Evolutionary conservation across 2,888 invertebrate genomes (phyloP).

Genomic region (Loripinus fragilis): DNA sequence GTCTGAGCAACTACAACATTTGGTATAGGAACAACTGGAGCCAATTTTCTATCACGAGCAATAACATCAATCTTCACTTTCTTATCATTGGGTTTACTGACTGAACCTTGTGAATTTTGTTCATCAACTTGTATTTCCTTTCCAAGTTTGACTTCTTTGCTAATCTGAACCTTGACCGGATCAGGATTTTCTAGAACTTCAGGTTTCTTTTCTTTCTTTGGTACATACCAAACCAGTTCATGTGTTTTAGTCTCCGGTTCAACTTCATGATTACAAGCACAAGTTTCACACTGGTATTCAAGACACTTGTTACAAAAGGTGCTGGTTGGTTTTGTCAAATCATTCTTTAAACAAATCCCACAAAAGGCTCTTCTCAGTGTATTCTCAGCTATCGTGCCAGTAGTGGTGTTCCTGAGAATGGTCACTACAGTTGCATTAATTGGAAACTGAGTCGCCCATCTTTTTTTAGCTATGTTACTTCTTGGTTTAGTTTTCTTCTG

Average conservation of each 20-base stretch:
- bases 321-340: slow-evolving; percentile 33
- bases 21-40: slow-evolving; percentile 8
- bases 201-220: slow-evolving; percentile 23
- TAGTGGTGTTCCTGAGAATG: slow-evolving; percentile 45
- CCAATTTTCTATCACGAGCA: slow-evolving; percentile 26
- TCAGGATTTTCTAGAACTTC: neutral
- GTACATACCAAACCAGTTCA: slow-evolving; percentile 39
- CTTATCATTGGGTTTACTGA: slow-evolving; percentile 16
- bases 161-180: neutral
- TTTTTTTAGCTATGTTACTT: slow-evolving; percentile 28
- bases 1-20: slow-evolving; percentile 40
- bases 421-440: slow-evolving; percentile 39
- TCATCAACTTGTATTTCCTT: neutral
- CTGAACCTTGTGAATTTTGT: neutral
- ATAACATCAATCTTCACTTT: slow-evolving; percentile 22
- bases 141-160: slow-evolving; percentile 2
- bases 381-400: slow-evolving; percentile 39
- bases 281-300: slow-evolving; percentile 48
- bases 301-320: slow-evolving; percentile 51
- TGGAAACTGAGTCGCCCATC: slow-evolving; percentile 57
- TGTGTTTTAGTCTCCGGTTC: slow-evolving; percentile 49
- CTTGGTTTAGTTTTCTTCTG: slow-evolving; percentile 38
- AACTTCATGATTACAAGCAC: slow-evolving; percentile 45
- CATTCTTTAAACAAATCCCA: slow-evolving; percentile 52
- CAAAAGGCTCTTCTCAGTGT: slow-evolving; percentile 51